Base-by-base conservation (phyloP, 2,113 vertebrate genomes). In the Charadrius vociferus region DNA sequence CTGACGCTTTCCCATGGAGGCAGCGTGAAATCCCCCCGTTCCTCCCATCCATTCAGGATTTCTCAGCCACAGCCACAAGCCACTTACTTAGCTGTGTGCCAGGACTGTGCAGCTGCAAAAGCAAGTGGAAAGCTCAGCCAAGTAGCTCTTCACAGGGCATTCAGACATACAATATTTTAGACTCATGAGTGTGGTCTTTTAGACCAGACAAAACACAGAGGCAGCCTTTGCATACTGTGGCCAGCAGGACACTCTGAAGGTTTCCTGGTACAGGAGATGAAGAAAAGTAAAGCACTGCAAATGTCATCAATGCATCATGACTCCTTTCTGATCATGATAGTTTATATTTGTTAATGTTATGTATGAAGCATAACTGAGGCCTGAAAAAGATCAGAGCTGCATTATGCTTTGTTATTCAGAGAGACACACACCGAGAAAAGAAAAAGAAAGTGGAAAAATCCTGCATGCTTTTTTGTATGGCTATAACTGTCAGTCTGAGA, bases 91-190 rank as follows among this genome's bases (percentile, higher is more conserved):
- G 39, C n/a, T 65, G 36, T 79, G 79, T 91, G 91, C 94, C 93
- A 93, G 91, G 45, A 82, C 32, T 61, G 15, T 62, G 41, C 91
- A 92, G 84, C 93, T 97, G 94, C 78, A 90, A 85, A 93, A 93
- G 77, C 49, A 89, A 94, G 56, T n/a, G 45, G n/a, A 75, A 68
- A 84, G 9, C 66, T 79, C 73, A 85, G 73, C 49, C 91, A 85
- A 88, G 52, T 61, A 13, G 9, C 36, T 80, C 86, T 91, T 95
- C 89, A 61, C 23, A 58, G 39, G 77, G 66, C 86, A 79, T 58
- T 86, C 90, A 72, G 66, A 72, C 23, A 13, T 92, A 61, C 6
- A 73, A 59, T 66, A 91, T 96, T 92, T 95, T 87, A 79, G 81
- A 37, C 53, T 89, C 8, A 0, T 50, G 49, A 95, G 77, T 85